Conservation (phyloP, 1,140 invertebrate genomes). For the Lepidurus apus region DNA sequence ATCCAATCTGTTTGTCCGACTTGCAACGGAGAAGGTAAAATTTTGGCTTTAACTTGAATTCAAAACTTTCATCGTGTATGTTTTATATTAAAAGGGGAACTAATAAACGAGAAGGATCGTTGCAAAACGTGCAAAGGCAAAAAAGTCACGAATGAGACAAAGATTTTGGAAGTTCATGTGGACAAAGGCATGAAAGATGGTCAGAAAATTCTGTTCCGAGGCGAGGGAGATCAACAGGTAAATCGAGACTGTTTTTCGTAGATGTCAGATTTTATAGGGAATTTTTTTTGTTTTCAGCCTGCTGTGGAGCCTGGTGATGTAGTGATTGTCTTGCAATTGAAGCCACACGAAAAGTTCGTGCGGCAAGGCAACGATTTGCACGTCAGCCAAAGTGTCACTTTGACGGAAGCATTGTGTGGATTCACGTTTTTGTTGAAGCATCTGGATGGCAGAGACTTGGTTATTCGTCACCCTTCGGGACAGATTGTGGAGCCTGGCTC, state of each 20-base stretch:
- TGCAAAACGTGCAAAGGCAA: constrained; percentile 75
- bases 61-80: not conserved
- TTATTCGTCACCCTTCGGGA: constrained; percentile 66
- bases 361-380: constrained; percentile 69
- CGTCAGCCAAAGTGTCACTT: constrained; percentile 62
- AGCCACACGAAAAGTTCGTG: constrained; percentile 69
- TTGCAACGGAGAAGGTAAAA: constrained; percentile 57
- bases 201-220: constrained; percentile 76
- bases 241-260: constrained; percentile 35
- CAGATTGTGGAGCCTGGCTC: constrained; percentile 69
- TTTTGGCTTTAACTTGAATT: not conserved
- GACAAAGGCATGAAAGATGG: constrained; percentile 87
- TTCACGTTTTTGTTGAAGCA: constrained; percentile 70
- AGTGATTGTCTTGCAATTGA: constrained; percentile 68
- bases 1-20: constrained; percentile 66
- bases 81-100: constrained; percentile 50
- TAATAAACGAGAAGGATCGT: constrained; percentile 71
- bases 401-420: constrained; percentile 87
- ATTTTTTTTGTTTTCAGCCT: constrained; percentile 51
- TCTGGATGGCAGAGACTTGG: constrained; percentile 71
- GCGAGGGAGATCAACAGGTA: constrained; percentile 80
- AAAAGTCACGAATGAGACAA: constrained; percentile 68
- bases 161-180: constrained; percentile 81
- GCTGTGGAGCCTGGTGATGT: constrained; percentile 78
- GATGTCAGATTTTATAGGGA: not conserved